Conservation (phyloP, 2,888 invertebrate genomes). For the Lithosia quadra region DNA sequence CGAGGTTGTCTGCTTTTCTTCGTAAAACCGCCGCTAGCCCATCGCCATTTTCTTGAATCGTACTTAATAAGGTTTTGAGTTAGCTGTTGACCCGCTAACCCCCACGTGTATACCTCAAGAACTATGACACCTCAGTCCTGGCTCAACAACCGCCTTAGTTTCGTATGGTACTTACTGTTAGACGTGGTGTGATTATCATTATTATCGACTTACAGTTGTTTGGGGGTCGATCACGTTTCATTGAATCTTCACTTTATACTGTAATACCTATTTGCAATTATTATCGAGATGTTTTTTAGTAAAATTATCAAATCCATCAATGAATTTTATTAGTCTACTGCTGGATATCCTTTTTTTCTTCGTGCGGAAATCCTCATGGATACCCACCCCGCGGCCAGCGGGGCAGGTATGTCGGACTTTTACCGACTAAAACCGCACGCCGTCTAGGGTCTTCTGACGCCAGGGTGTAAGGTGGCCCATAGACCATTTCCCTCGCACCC, state of each 20-base stretch:
- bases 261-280: background rate
- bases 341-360: too few relatives aligned
- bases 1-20: background rate
- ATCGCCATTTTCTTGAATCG: background rate
- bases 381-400: too few relatives aligned
- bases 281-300: too few relatives aligned
- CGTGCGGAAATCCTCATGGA: too few relatives aligned
- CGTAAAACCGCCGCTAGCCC: background rate
- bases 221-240: background rate
- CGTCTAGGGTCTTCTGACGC: too few relatives aligned
- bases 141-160: background rate
- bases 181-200: constrained; percentile 21
- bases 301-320: too few relatives aligned
- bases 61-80: constrained; percentile 2
- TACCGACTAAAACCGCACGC: too few relatives aligned
- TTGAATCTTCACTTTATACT: background rate
- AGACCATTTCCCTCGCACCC: too few relatives aligned
- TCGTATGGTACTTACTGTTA: constrained; percentile 9
- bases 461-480: too few relatives aligned
- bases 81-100: constrained; percentile 40
- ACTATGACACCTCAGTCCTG: constrained; percentile 20
- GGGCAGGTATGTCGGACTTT: too few relatives aligned
- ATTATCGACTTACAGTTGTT: background rate
- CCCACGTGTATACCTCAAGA: constrained; percentile 31
- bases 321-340: too few relatives aligned